Conservation (phyloP, 2,113 vertebrate genomes). For the Microcebus ravelobensis region DNA sequence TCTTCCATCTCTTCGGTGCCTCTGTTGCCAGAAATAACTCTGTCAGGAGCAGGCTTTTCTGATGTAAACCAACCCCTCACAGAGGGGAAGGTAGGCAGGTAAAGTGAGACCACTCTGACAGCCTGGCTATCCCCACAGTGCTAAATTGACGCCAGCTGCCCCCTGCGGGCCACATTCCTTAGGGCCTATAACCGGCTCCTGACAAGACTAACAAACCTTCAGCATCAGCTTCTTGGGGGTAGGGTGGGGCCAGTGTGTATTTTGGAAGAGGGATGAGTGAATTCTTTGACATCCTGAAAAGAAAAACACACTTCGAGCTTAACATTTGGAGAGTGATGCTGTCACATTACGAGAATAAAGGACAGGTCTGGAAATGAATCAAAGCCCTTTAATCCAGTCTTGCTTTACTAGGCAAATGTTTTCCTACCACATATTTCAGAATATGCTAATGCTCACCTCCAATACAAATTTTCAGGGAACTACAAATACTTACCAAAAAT, state of each 20-base stretch:
- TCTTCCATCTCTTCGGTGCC: slow-evolving; percentile 12
- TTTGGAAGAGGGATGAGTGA: slow-evolving; percentile 64
- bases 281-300: slow-evolving; percentile 56
- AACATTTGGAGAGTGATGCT: slow-evolving; percentile 52
- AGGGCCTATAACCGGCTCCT: slow-evolving; percentile 75
- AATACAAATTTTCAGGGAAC: slow-evolving; percentile 23
- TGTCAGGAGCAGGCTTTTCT: slow-evolving; percentile 14
- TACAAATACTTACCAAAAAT: background rate
- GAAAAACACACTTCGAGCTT: slow-evolving; percentile 57
- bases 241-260: slow-evolving; percentile 25
- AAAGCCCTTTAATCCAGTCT: slow-evolving; percentile 29
- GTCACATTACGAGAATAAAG: slow-evolving; percentile 58
- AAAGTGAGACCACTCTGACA: slow-evolving; percentile 29
- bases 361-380: slow-evolving; percentile 38
- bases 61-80: background rate
- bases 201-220: slow-evolving; percentile 72
- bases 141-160: slow-evolving; percentile 78
- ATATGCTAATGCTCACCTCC: slow-evolving; percentile 30
- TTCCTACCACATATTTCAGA: slow-evolving; percentile 15
- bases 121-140: slow-evolving; percentile 26
- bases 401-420: slow-evolving; percentile 38
- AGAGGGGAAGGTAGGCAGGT: slow-evolving; percentile 28
- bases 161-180: slow-evolving; percentile 74
- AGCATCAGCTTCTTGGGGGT: slow-evolving; percentile 58
- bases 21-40: slow-evolving; percentile 1